Percentiles rank a stretch among this genome's conserved stretches.
Conservation (phyloP, 2,797 vertebrate species). For the Coluber constrictor region DNA sequence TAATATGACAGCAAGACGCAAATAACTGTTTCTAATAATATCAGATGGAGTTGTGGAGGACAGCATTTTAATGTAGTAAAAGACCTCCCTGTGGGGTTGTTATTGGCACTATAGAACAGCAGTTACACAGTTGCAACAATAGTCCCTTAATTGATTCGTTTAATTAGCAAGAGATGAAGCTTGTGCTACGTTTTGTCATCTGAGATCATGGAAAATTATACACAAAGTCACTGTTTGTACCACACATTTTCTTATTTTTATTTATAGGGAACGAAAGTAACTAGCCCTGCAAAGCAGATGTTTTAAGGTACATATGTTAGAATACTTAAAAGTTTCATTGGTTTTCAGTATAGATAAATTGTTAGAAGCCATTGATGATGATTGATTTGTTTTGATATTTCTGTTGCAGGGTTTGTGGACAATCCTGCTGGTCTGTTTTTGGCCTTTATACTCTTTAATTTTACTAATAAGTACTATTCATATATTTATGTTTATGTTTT, state of each 20-base stretch:
- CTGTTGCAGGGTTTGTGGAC: slow-evolving; percentile 54
- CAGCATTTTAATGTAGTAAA: slow-evolving; percentile 90
- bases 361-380: slow-evolving; percentile 38
- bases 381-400: slow-evolving; percentile 15
- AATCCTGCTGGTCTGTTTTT: slow-evolving; percentile 55
- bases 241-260: slow-evolving; percentile 66
- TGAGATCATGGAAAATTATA: slow-evolving; percentile 77
- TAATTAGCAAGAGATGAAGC: slow-evolving; percentile 97
- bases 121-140: slow-evolving; percentile 93
- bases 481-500: background rate
- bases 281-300: slow-evolving; percentile 10
- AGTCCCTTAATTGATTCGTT: slow-evolving; percentile 99
- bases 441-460: background rate
- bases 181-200: slow-evolving; percentile 85
- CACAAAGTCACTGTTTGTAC: slow-evolving; percentile 74
- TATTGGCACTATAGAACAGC: slow-evolving; percentile 91
- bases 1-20: slow-evolving; percentile 97
- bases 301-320: background rate
- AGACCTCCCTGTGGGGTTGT: slow-evolving; percentile 90
- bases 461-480: background rate
- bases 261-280: slow-evolving; percentile 38
- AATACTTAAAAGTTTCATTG: slow-evolving; percentile 1
- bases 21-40: slow-evolving; percentile 99
- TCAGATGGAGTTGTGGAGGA: slow-evolving; percentile 94
- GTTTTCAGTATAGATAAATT: background rate